Evolutionary conservation across 2,113 vertebrate species (phyloP), one percentile per base, ranked within the genome.

Genomic region (Pachyramphus minor): DNA sequence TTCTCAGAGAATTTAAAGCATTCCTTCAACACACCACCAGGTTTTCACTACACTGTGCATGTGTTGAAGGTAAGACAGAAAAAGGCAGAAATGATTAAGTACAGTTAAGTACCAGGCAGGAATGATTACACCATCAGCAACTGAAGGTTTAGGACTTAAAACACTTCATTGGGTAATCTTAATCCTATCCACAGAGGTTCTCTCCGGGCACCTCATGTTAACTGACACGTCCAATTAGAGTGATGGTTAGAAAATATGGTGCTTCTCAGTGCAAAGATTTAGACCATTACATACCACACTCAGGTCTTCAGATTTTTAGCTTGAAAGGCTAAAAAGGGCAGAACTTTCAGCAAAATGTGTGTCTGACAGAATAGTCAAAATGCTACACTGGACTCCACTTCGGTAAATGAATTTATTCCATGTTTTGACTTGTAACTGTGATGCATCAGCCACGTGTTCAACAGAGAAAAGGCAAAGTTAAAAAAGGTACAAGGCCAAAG

Each of bases 181-280:
- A 97, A 98, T 98, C 98, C 93, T 95, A 96, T 97, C 86, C 94
- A 92, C 59, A 95, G 96, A 97, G 95, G 96, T 97, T 96, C 96
- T 96, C 96, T 90, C 84, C 93, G 98, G 97, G 94, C 98, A 98
- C 98, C 98, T 97, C 98, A 98, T 98, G 98, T 95, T 96, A 93
- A 80, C 94, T 98, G 98, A 98, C 98, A 98, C 41, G 89, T 97
- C 96, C 96, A 98, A 98, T 99, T 98, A 99, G 69, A 63, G 45
- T 95, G 93, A 97, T 31, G 14, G 58, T 63, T 89, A 87, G 94
- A 97, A 97, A 98, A 98, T 98, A 97, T 96, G 96, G 97, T 62
- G 47, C 95, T 96, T 87, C 96, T 97, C 89, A 97, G 74, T 42
- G 55, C 18, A 8, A 41, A 86, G 64, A 79, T 18, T 74, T 72